Conservation (phyloP, 2,888 invertebrate species). For the Catocala sponsa region DNA sequence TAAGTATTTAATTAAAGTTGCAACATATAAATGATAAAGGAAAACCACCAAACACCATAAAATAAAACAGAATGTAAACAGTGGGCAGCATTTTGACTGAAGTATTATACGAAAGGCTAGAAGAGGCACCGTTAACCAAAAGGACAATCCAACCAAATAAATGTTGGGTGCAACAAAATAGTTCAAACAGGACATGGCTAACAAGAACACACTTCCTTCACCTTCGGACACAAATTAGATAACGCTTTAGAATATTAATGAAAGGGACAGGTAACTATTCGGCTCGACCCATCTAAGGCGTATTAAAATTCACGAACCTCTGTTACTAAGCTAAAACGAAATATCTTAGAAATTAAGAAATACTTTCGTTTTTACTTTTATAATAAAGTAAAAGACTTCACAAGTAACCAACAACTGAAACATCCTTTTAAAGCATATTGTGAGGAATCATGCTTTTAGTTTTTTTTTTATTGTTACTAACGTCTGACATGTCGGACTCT, state of each 20-base stretch:
- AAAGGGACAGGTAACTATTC: conserved; percentile 48
- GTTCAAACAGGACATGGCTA: conserved; percentile 69
- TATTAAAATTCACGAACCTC: conserved; percentile 36
- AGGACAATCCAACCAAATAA: conserved; percentile 33
- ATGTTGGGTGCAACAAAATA: conserved; percentile 54
- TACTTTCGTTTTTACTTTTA: neutral
- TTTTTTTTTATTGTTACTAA: conserved; percentile 48
- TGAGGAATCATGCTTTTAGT: conserved; percentile 34
- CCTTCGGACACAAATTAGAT: conserved; percentile 79
- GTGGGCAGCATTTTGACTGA: neutral
- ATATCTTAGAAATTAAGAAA: neutral
- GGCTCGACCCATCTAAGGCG: conserved; percentile 19
- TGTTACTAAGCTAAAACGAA: conserved; percentile 8
- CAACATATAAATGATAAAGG: neutral
- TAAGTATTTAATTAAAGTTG: conserved; percentile 23
- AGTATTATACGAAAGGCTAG: neutral
- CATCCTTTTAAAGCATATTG: conserved; percentile 43
- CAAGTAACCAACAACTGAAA: conserved; percentile 16
- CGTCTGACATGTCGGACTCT: conserved; percentile 59
- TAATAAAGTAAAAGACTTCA: neutral
- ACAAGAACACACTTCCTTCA: conserved; percentile 78
- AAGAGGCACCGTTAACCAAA: conserved; percentile 11
- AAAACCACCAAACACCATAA: neutral
- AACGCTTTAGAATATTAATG: conserved; percentile 77
- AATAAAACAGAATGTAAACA: conserved; percentile 6